A percentile compares a stretch with the other conserved stretches of the same genome.
Conservation (phyloP, 2,113 vertebrate genomes). For the Clinocottus analis region DNA sequence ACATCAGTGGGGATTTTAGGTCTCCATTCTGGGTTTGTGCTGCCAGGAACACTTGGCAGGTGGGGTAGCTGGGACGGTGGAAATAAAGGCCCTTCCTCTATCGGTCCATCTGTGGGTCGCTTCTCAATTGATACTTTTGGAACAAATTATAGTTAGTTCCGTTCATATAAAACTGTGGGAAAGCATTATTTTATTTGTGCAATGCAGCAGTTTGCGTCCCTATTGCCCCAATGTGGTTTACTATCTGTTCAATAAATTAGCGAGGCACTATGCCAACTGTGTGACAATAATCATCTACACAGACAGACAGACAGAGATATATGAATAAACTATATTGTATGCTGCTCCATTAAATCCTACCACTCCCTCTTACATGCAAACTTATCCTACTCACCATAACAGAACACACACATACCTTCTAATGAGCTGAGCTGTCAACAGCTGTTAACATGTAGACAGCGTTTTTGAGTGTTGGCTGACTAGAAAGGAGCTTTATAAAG, state of each 20-base stretch:
- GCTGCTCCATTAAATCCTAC: not conserved
- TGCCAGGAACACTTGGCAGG: conserved; percentile 65
- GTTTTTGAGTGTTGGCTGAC: not conserved
- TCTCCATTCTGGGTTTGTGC: conserved; percentile 60
- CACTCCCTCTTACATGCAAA: not conserved
- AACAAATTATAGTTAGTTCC: conserved; percentile 30
- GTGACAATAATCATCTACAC: too few relatives aligned
- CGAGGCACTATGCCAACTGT: not conserved
- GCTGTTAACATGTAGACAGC: not conserved
- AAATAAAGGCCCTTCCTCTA: conserved; percentile 53
- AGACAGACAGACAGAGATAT: too few relatives aligned
- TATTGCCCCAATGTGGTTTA: conserved; percentile 2
- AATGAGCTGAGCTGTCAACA: not conserved
- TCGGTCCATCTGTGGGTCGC: conserved; percentile 34
- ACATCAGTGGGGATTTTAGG: conserved; percentile 62
- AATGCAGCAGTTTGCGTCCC: conserved; percentile 7
- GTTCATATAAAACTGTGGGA: conserved; percentile 3
- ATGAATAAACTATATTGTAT: too few relatives aligned
- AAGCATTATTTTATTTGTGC: not conserved
- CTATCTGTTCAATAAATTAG: not conserved
- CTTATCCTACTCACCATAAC: not conserved
- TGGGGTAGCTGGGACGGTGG: conserved; percentile 38
- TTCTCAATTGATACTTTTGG: conserved; percentile 37
- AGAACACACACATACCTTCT: not conserved
- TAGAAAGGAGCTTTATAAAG: not conserved